Conservation (phyloP, 2,888 invertebrate species). For the Ormyrus labotus region DNA sequence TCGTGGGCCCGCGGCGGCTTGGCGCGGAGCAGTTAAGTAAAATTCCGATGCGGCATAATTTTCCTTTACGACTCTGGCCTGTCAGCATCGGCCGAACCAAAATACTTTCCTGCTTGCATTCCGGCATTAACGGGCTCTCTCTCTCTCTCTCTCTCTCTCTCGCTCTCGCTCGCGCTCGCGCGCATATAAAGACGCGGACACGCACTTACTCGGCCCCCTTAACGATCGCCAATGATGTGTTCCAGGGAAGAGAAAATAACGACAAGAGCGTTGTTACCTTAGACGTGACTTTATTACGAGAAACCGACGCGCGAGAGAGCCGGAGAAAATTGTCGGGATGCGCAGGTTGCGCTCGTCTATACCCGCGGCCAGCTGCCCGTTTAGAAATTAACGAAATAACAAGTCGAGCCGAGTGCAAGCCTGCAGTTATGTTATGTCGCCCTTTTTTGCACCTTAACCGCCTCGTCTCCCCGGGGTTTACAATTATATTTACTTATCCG, state of each 20-base stretch:
- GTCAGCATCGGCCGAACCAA: conserved; percentile 39
- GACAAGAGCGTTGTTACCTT: conserved; percentile 43
- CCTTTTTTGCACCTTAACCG: conserved; percentile 31
- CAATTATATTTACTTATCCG: conserved; percentile 37
- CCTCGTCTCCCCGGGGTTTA: background rate
- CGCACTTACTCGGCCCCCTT: conserved; percentile 29
- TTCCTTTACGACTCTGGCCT: conserved; percentile 42
- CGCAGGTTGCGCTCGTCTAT: background rate
- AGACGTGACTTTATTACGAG: conserved; percentile 50
- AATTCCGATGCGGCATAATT: conserved; percentile 48
- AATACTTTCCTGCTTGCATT: conserved; percentile 39
- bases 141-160: background rate
- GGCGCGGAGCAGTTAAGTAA: background rate
- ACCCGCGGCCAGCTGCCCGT: conserved; percentile 11
- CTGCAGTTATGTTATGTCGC: background rate
- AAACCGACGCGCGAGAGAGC: conserved; percentile 15
- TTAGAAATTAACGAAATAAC: conserved; percentile 32
- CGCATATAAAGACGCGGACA: conserved; percentile 23
- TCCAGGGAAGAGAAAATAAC: conserved; percentile 46
- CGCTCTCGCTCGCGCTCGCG: no score
- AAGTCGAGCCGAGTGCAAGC: conserved; percentile 2
- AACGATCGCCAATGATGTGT: conserved; percentile 54
- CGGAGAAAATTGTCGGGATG: conserved; percentile 27
- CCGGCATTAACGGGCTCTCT: conserved; percentile 23
- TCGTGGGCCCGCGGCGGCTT: background rate